A percentile compares a stretch with the other conserved stretches of the same genome.
Conservation (phyloP, 2,797 vertebrate species). For the Anguilla marmorata region DNA sequence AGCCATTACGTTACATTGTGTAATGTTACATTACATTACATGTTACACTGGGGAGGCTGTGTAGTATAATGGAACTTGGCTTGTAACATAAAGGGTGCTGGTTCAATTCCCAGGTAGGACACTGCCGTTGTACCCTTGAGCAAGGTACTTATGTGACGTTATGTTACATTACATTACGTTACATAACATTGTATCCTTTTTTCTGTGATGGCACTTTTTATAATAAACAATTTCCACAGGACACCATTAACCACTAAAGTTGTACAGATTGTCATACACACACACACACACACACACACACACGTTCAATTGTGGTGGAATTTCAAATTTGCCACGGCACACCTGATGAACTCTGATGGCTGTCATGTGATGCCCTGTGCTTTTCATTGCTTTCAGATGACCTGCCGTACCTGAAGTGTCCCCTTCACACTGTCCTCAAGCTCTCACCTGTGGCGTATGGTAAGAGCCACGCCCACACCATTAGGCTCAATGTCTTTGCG, state of each 20-base stretch:
- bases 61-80: too few species aligned
- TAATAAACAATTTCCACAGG: not conserved
- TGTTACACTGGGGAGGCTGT: too few species aligned
- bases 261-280: not conserved
- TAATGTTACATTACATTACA: not conserved
- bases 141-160: not conserved
- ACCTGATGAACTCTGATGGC: not conserved
- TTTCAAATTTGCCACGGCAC: not conserved
- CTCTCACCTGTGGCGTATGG: conserved; percentile 94
- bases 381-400: conserved; percentile 74
- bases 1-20: not conserved
- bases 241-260: not conserved
- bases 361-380: not conserved
- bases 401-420: conserved; percentile 91
- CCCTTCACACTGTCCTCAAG: conserved; percentile 91
- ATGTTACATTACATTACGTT: not conserved
- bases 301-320: not conserved
- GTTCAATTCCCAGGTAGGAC: too few species aligned
- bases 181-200: too few species aligned
- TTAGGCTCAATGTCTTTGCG: not conserved
- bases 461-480: conserved; percentile 55
- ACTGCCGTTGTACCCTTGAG: too few species aligned
- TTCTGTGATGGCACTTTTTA: not conserved
- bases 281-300: too few species aligned
- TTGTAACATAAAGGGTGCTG: too few species aligned